Evolutionary conservation across 2,888 invertebrate genomes (phyloP).

Genomic region (Toxonevra muliebris): DNA sequence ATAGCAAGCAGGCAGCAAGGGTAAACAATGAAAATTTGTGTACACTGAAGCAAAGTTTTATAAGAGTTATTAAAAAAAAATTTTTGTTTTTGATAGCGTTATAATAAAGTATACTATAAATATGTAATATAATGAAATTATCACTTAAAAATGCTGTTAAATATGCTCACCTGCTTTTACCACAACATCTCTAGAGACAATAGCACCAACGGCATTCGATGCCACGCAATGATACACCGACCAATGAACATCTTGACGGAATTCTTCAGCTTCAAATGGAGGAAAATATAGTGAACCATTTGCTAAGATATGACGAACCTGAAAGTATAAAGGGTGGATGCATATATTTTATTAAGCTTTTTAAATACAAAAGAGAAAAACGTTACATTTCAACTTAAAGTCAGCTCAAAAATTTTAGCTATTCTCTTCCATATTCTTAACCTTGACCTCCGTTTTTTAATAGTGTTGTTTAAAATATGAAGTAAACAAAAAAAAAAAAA

Average conservation of each 20-base stretch:
- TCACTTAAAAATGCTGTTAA: not conserved
- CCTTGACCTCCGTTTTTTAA: too few relatives aligned
- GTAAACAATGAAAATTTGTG: too few relatives aligned
- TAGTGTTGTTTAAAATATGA: too few relatives aligned
- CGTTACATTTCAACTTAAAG: too few relatives aligned
- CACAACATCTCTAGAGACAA: constrained; percentile 68
- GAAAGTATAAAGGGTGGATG: constrained; percentile 21
- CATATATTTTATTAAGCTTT: constrained; percentile 3
- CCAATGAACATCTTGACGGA: constrained; percentile 70
- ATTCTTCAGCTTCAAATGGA: constrained; percentile 68
- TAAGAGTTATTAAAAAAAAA: not conserved
- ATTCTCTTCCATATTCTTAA: too few relatives aligned
- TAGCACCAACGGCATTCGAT: constrained; percentile 67
- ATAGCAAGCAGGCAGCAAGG: too few relatives aligned
- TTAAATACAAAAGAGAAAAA: too few relatives aligned
- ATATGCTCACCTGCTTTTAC: constrained; percentile 66
- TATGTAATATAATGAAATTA: not conserved
- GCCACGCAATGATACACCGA: constrained; percentile 68
- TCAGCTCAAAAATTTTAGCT: too few relatives aligned
- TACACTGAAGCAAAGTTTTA: not conserved
- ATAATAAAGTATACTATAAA: not conserved
- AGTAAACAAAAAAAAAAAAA: too few relatives aligned
- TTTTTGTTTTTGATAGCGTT: not conserved
- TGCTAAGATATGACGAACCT: constrained; percentile 67
- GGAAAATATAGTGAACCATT: constrained; percentile 69